phyloP scores from a whole-genome alignment of 2,797 vertebrate species.

The Gila robusta region DNA sequence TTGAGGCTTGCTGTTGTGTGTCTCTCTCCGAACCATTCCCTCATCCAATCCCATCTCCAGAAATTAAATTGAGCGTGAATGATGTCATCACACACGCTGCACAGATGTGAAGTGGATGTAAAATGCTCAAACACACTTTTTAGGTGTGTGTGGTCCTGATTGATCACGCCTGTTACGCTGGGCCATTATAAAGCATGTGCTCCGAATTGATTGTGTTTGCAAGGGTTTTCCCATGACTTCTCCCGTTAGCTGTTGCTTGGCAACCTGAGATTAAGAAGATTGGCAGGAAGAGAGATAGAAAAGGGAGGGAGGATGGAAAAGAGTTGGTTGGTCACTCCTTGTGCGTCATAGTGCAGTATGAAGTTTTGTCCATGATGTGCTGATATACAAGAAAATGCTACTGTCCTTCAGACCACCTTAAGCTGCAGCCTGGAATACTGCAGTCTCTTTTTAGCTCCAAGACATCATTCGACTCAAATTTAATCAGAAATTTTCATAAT shows the following conservation, averaged over 20 bases:
- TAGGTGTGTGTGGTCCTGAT: conserved; percentile 15
- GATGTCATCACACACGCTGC: conserved; percentile 7
- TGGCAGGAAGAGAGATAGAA: conserved; percentile 44
- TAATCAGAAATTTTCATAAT: not conserved
- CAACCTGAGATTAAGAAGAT: conserved; percentile 60
- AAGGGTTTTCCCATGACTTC: conserved; percentile 54
- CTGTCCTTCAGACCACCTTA: not conserved
- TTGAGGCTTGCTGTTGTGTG: not conserved
- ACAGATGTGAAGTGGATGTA: conserved; percentile 3
- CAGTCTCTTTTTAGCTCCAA: not conserved
- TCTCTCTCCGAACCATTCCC: not conserved
- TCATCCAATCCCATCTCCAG: not conserved
- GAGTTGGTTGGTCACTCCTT: conserved; percentile 34
- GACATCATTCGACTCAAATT: conserved; percentile 26
- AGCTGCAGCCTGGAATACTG: not conserved
- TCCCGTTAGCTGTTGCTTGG: conserved; percentile 61
- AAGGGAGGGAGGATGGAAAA: conserved; percentile 12
- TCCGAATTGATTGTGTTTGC: conserved; percentile 9
- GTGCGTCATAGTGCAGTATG: not conserved
- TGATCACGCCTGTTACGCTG: conserved; percentile 34
- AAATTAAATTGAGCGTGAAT: not conserved
- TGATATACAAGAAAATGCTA: not conserved
- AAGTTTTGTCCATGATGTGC: not conserved
- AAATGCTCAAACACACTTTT: not conserved
- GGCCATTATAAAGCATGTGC: conserved; percentile 10